Evolutionary conservation across 2,797 vertebrate genomes (phyloP), one percentile per base, ranked within the genome.

Genomic region (Trichosurus vulpecula): DNA sequence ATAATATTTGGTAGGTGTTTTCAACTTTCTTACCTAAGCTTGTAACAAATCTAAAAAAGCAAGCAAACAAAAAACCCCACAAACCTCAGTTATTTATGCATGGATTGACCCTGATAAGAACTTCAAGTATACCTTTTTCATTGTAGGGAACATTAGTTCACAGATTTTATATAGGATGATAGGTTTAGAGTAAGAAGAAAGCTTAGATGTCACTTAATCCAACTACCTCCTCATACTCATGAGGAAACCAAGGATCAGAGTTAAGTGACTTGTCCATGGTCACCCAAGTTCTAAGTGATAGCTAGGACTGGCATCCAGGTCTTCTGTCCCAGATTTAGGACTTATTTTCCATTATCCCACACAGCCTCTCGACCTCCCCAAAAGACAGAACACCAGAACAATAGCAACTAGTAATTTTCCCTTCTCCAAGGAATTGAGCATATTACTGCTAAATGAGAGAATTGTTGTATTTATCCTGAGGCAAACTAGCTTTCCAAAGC

Each of bases 1-100:
- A 94, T 30, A 96, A 90, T 52, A 52, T 31, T 93, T 91, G 92
- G 90, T 91, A 96, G 90, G 27, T 97, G 90, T 57, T 96, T 95
- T 95, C 94, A 96, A 94, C 90, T 95, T 92, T 94, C 92, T 93
- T 92, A 96, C 93, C 58, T 35, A 92, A 54, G 4, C 52, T 90
- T 89, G 51, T 9, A 13, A 87, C 53, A 56, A 66, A 92, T 96
- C 96, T 90, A 93, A 96, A 56, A 92, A 93, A 58, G 16, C 16
- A 58, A 57, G 30, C 27, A 6, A 55, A 56, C 6, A 57, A 30
- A 57, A 22, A 54, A 54, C 16, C 54, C 54, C 57, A 10, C 57
- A 3, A 57, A 31, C 29, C 29, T 58, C 30, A 31, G 81, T 90
- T 35, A 81, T 3, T n/a, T 14, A 58, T 27, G 51, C 30, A 66